Evolutionary conservation across 2,113 vertebrate species (phyloP).

Genomic region (Myotis brandtii): DNA sequence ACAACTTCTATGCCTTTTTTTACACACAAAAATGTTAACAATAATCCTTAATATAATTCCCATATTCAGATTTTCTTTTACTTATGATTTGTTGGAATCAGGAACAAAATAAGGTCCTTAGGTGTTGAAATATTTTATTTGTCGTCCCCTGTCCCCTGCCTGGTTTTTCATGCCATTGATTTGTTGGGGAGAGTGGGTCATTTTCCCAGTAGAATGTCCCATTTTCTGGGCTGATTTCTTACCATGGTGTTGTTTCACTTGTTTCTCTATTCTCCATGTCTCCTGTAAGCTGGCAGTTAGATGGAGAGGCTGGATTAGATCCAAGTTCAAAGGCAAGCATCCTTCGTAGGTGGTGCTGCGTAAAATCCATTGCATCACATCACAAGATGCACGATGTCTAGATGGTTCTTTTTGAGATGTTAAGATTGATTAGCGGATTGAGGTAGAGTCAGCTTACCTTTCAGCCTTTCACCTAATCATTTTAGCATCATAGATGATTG

Average conservation of each 20-base stretch:
- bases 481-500: not conserved
- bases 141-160: no score
- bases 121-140: constrained; percentile 32
- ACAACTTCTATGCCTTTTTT: not conserved
- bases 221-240: not conserved
- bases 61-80: constrained; percentile 29
- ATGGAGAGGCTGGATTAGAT: not conserved
- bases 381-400: not conserved
- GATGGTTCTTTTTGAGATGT: constrained; percentile 7
- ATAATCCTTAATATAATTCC: constrained; percentile 32
- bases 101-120: constrained; percentile 8
- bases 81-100: not conserved
- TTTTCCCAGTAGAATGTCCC: not conserved
- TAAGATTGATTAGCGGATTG: not conserved
- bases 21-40: not conserved
- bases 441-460: not conserved
- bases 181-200: not conserved
- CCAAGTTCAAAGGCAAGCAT: not conserved
- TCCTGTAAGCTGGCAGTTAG: not conserved
- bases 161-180: not conserved
- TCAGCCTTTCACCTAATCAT: not conserved
- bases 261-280: not conserved
- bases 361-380: not conserved
- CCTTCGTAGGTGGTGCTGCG: not conserved
- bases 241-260: not conserved